phyloP scores from a whole-genome alignment of 1,140 invertebrate genomes.

The Tetragnatha versicolor region DNA sequence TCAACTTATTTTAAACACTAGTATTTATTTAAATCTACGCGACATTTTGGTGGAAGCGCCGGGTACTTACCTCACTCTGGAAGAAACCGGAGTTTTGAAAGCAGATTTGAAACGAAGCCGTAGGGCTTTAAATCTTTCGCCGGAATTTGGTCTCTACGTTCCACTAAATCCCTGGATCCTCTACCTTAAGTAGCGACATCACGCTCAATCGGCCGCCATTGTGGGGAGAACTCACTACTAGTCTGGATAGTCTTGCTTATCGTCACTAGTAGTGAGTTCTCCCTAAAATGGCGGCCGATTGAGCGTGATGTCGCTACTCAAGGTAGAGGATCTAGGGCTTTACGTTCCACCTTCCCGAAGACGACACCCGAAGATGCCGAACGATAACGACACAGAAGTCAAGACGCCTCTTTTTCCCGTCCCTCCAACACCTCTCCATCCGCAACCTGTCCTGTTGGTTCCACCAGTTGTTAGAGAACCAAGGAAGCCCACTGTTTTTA shows the following conservation, averaged over 20 bases:
- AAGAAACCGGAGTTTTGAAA: neutral
- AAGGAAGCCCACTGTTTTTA: neutral
- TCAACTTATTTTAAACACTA: too few relatives aligned
- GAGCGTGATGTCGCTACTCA: too few relatives aligned
- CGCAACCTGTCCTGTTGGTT: too few relatives aligned
- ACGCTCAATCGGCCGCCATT: too few relatives aligned
- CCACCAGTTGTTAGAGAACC: neutral
- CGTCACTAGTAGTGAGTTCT: too few relatives aligned
- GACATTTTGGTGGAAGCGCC: conserved; percentile 16
- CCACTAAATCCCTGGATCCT: too few relatives aligned
- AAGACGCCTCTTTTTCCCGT: neutral
- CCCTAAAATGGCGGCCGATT: too few relatives aligned
- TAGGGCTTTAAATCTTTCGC: neutral
- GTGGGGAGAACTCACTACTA: too few relatives aligned
- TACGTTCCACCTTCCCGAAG: neutral
- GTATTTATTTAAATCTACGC: too few relatives aligned
- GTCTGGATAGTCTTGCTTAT: too few relatives aligned
- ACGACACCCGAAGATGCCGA: neutral
- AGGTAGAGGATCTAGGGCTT: neutral
- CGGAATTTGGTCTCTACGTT: neutral
- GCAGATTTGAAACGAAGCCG: neutral
- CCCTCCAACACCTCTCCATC: neutral
- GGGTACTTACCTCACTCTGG: neutral
- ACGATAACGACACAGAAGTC: neutral
- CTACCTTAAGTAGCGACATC: too few relatives aligned